Evolutionary conservation across 1,140 invertebrate species (phyloP).

Genomic region (Macrobrachium nipponense): DNA sequence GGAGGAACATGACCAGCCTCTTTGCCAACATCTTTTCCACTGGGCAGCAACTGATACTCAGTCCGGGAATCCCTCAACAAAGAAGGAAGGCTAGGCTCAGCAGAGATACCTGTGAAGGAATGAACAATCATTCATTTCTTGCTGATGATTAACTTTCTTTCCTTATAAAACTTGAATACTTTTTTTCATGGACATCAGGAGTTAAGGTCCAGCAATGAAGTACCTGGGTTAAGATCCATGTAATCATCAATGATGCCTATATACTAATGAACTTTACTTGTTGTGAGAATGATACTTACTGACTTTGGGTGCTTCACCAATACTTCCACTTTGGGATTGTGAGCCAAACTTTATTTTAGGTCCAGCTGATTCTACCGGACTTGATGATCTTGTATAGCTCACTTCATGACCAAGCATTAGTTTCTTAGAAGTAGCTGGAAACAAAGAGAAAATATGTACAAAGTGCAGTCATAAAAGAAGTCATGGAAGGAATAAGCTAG

Average conservation of each 20-base stretch:
- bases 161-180: too few relatives aligned
- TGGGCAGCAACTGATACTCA: conserved; percentile 55
- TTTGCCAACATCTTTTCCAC: conserved; percentile 25
- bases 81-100: background rate
- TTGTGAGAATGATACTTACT: conserved; percentile 1
- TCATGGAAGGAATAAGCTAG: too few relatives aligned
- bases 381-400: too few relatives aligned
- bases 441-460: too few relatives aligned
- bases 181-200: too few relatives aligned
- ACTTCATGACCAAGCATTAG: too few relatives aligned
- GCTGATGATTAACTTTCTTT: too few relatives aligned
- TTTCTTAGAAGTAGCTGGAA: too few relatives aligned
- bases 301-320: conserved; percentile 9
- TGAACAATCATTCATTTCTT: background rate
- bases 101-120: conserved; percentile 1
- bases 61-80: conserved; percentile 38
- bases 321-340: background rate
- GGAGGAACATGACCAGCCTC: conserved; percentile 40
- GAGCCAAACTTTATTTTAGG: background rate
- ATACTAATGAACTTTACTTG: background rate
- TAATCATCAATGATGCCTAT: background rate
- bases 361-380: too few relatives aligned
- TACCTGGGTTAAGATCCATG: background rate
- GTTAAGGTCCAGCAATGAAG: background rate
- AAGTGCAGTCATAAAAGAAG: too few relatives aligned